A percentile compares a stretch with the other conserved stretches of the same genome.
These are phyloP conservation scores for Fragum fragum DNA, from an alignment of 2,888 invertebrate genomes.

Conservation along the genomic window DNA sequence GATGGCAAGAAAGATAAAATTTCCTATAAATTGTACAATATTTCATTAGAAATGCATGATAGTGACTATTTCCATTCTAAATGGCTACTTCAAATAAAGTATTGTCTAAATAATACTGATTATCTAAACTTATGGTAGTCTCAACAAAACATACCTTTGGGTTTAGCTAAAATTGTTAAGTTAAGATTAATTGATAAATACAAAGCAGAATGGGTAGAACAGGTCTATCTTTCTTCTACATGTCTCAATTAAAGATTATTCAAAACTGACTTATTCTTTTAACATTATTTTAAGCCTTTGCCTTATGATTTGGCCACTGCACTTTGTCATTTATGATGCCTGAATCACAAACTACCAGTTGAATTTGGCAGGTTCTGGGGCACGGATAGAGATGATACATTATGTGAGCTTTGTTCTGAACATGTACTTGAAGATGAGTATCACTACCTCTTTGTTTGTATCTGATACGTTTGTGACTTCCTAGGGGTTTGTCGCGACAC, in stretches of 20 bases:
- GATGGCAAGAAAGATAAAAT: neutral
- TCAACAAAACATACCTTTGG: neutral
- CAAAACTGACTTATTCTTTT: neutral
- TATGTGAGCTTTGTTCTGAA: neutral
- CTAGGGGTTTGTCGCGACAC: neutral
- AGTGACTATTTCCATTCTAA: neutral
- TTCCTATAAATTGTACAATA: neutral
- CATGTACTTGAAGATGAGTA: neutral
- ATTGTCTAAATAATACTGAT: too few species aligned
- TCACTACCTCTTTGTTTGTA: slow-evolving; percentile 2
- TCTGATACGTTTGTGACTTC: neutral
- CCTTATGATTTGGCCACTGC: neutral
- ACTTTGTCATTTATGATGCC: neutral
- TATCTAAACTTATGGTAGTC: neutral
- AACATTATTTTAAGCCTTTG: neutral
- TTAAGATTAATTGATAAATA: neutral
- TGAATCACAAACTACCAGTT: slow-evolving; percentile 4
- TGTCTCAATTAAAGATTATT: slow-evolving; percentile 1
- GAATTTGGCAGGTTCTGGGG: neutral
- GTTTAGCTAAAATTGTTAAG: neutral
- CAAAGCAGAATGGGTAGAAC: neutral
- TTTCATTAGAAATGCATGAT: neutral
- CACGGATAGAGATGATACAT: neutral
- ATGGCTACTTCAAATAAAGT: neutral
- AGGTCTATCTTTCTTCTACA: neutral